Conservation (phyloP, 53 echinoderm and acorn worm species). For the Antedon mediterranea region DNA sequence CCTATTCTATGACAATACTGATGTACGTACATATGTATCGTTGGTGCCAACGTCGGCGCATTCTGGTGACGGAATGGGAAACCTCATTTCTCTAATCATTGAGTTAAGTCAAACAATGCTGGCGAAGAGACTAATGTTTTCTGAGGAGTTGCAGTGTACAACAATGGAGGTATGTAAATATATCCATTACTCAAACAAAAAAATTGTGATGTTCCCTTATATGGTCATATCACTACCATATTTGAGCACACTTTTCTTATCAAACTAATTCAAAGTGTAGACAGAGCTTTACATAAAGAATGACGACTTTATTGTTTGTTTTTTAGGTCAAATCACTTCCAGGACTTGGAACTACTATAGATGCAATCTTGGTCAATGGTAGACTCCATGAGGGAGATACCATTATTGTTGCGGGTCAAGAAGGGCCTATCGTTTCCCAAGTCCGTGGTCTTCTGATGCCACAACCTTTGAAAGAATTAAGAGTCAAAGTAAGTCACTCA, state of each 20-base stretch:
- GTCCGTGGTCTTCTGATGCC: conserved; percentile 78
- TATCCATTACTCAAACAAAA: too few species aligned
- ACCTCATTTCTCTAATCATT: conserved; percentile 79
- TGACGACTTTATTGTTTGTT: too few species aligned
- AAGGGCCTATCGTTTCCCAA: conserved; percentile 83
- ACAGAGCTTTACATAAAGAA: too few species aligned
- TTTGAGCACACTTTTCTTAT: too few species aligned
- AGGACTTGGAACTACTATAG: conserved; percentile 94
- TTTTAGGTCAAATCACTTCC: conserved; percentile 76
- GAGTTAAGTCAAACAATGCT: conserved; percentile 76
- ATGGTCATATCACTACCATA: too few species aligned
- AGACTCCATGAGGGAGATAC: conserved; percentile 69
- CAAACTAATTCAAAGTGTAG: too few species aligned
- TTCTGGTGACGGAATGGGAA: conserved; percentile 92
- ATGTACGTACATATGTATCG: conserved; percentile 78
- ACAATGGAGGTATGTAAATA: conserved; percentile 90
- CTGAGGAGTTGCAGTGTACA: conserved; percentile 74
- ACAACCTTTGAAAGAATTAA: conserved; percentile 71
- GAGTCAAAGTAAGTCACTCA: conserved; percentile 66
- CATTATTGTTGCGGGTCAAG: conserved; percentile 88
- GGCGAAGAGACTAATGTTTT: conserved; percentile 80
- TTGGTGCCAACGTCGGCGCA: conserved; percentile 96
- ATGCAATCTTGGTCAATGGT: conserved; percentile 85
- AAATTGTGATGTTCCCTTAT: too few species aligned
- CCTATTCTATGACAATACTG: conserved; percentile 80